A percentile compares a stretch with the other conserved stretches of the same genome.
Evolutionary conservation across 1,140 invertebrate species (phyloP).

Genomic region (Drusus annulatus): DNA sequence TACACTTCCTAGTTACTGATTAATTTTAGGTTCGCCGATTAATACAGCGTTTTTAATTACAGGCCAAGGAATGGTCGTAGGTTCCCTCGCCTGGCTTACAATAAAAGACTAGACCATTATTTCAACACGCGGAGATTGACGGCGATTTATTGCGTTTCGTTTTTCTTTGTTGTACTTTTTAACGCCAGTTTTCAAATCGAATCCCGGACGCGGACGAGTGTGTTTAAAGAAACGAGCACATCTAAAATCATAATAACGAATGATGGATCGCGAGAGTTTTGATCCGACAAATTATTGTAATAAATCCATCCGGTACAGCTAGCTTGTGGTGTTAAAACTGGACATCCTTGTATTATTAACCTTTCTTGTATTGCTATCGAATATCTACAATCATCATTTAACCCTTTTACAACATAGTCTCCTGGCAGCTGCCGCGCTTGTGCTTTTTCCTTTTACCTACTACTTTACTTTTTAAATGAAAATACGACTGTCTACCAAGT

Average conservation of each 20-base stretch:
- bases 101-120: slow-evolving; percentile 55
- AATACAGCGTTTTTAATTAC: slow-evolving; percentile 54
- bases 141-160: slow-evolving; percentile 57
- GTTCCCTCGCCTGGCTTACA: slow-evolving; percentile 45
- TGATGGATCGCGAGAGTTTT: slow-evolving; percentile 36
- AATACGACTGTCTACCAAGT: no score
- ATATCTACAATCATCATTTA: slow-evolving; percentile 6
- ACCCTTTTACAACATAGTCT: no score
- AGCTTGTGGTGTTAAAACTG: slow-evolving; percentile 22
- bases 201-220: slow-evolving; percentile 20
- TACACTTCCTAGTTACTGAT: no score
- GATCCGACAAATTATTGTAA: slow-evolving; percentile 45
- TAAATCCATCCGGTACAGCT: slow-evolving; percentile 24
- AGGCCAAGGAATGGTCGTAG: slow-evolving; percentile 18
- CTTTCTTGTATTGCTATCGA: background rate
- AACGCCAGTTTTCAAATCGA: slow-evolving; percentile 25
- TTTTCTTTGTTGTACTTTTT: slow-evolving; percentile 51
- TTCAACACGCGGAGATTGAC: slow-evolving; percentile 53
- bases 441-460: no score
- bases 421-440: no score
- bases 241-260: background rate
- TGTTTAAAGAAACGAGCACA: slow-evolving; percentile 31
- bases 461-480: no score
- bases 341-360: background rate
- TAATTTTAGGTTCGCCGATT: slow-evolving; percentile 28